Evolutionary conservation across 2,113 vertebrate genomes (phyloP).

Genomic region (Riparia riparia): DNA sequence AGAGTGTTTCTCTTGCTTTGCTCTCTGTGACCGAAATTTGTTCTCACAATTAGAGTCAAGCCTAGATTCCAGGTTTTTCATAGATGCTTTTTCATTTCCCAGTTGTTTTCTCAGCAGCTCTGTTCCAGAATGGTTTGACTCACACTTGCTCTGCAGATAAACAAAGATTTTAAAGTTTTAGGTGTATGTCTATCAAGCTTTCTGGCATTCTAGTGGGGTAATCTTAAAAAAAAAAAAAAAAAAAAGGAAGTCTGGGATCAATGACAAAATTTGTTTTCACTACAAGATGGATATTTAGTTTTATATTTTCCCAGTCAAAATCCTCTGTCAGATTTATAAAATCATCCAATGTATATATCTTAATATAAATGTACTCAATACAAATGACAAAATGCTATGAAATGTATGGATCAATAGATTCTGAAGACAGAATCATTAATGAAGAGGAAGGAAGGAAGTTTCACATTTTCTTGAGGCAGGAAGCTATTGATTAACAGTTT

Average conservation of each 20-base stretch:
- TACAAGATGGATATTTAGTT: neutral
- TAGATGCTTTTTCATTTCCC: conserved; percentile 76
- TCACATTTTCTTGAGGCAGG: neutral
- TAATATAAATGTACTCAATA: neutral
- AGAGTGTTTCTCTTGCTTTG: conserved; percentile 77
- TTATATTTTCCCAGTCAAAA: neutral
- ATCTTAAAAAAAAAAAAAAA: neutral
- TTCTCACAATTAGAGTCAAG: conserved; percentile 75
- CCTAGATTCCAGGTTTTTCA: conserved; percentile 78
- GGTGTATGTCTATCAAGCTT: neutral
- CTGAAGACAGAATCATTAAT: neutral
- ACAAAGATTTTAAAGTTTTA: conserved; percentile 22
- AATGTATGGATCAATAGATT: neutral
- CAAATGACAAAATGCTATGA: neutral
- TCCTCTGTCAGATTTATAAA: neutral
- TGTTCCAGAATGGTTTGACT: conserved; percentile 75
- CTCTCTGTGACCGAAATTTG: conserved; percentile 73
- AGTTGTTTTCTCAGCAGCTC: conserved; percentile 81
- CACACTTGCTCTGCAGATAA: conserved; percentile 77
- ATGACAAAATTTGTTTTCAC: neutral
- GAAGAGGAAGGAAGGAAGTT: neutral
- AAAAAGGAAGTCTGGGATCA: neutral
- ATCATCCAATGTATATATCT: neutral
- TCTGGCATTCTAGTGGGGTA: neutral
- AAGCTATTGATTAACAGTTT: neutral